Percentiles rank a stretch among this genome's conserved stretches.
Conservation (phyloP, 1,140 invertebrate species). For the Reticulitermes speratus region DNA sequence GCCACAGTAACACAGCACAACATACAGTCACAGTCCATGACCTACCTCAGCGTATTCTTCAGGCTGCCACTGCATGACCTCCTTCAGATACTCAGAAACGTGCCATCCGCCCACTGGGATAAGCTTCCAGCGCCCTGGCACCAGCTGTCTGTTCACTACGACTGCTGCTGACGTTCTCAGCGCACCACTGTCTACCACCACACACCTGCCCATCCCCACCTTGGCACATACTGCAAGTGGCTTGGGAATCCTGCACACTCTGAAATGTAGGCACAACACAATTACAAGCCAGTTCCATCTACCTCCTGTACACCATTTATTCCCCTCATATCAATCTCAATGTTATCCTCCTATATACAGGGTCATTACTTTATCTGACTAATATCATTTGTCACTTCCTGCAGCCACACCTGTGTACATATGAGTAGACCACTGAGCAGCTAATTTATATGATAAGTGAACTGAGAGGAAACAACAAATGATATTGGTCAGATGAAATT, state of each 20-base stretch:
- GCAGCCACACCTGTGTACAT: too few species aligned
- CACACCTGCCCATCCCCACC: slow-evolving; percentile 51
- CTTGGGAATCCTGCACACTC: slow-evolving; percentile 51
- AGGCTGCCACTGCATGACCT: slow-evolving; percentile 51
- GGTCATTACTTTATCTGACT: too few species aligned
- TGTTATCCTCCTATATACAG: too few species aligned
- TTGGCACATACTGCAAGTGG: slow-evolving; percentile 51
- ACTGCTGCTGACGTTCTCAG: slow-evolving; percentile 53
- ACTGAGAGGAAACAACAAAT: too few species aligned
- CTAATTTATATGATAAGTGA: too few species aligned
- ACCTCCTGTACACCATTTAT: too few species aligned
- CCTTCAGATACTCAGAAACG: slow-evolving; percentile 51
- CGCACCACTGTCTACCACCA: slow-evolving; percentile 54
- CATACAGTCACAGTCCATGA: background rate
- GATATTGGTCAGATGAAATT: too few species aligned
- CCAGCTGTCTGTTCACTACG: slow-evolving; percentile 51
- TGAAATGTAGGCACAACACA: slow-evolving; percentile 37
- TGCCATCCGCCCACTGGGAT: slow-evolving; percentile 53
- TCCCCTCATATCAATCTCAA: too few species aligned
- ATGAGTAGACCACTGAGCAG: too few species aligned
- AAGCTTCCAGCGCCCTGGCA: slow-evolving; percentile 48
- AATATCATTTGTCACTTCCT: too few species aligned
- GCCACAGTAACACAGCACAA: too few species aligned
- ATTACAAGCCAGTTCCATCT: background rate
- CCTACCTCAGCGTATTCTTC: slow-evolving; percentile 43